Evolutionary conservation across 2,888 invertebrate genomes (phyloP).

Genomic region (Pristionchus entomophagus): DNA sequence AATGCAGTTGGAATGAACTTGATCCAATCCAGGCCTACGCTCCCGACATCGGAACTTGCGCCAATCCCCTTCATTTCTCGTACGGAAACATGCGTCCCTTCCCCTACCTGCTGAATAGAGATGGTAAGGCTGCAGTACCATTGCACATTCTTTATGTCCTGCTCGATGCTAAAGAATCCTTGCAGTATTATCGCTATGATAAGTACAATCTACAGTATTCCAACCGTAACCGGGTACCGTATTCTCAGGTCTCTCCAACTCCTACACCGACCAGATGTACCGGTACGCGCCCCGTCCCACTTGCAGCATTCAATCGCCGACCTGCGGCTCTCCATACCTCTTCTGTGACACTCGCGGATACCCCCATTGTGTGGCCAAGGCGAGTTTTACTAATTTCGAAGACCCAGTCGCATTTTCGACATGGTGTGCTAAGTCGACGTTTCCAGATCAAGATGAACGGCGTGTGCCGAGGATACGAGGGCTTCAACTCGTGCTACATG

Average conservation of each 20-base stretch:
- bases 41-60: constrained; percentile 70
- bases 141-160: too few relatives aligned
- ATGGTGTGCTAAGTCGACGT: neutral
- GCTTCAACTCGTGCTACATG: constrained; percentile 69
- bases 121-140: constrained; percentile 56
- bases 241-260: constrained; percentile 69
- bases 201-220: neutral
- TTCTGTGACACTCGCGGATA: constrained; percentile 74
- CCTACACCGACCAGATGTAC: constrained; percentile 75
- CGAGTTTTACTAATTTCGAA: constrained; percentile 10
- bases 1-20: too few relatives aligned
- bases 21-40: constrained; percentile 64
- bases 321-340: constrained; percentile 72
- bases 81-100: constrained; percentile 74
- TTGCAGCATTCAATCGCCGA: constrained; percentile 68
- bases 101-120: constrained; percentile 70
- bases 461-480: constrained; percentile 71
- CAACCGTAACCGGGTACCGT: too few relatives aligned
- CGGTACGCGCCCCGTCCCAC: constrained; percentile 73
- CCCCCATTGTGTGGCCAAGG: constrained; percentile 74
- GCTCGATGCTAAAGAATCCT: neutral
- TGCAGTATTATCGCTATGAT: neutral
- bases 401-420: neutral
- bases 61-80: constrained; percentile 73
- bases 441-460: constrained; percentile 66